Evolutionary conservation across 2,888 invertebrate species (phyloP).

Genomic region (Mythimna loreyi): DNA sequence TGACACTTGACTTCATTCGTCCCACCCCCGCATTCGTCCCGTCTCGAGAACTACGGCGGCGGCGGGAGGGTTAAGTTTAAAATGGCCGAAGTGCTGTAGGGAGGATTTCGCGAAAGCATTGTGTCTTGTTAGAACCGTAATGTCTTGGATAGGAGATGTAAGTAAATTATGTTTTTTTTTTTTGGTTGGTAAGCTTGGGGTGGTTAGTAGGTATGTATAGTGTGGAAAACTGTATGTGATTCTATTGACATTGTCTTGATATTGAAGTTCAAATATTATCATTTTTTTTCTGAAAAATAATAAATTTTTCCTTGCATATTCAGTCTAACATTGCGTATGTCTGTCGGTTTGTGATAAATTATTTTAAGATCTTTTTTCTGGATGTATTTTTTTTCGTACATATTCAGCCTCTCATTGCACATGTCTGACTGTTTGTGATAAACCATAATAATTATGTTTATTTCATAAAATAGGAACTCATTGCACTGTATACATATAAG

Average conservation of each 20-base stretch:
- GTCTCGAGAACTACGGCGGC: constrained; percentile 28
- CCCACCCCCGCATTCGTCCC: constrained; percentile 16
- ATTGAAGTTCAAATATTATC: background rate
- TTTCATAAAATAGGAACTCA: too few species aligned
- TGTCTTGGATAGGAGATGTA: constrained; percentile 88
- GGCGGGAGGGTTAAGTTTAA: constrained; percentile 67
- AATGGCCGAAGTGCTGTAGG: constrained; percentile 74
- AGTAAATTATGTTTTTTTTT: constrained; percentile 88
- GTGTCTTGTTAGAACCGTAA: constrained; percentile 89
- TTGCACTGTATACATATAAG: too few species aligned
- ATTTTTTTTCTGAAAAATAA: too few species aligned
- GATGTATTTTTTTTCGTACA: too few species aligned
- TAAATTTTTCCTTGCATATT: too few species aligned
- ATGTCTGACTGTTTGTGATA: too few species aligned
- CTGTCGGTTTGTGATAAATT: too few species aligned
- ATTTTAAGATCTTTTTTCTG: too few species aligned
- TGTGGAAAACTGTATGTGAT: background rate
- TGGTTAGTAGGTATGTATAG: constrained; percentile 53
- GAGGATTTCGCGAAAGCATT: constrained; percentile 86
- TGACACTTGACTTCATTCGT: constrained; percentile 74
- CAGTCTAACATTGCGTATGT: too few species aligned
- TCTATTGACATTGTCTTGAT: background rate
- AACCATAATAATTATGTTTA: too few species aligned
- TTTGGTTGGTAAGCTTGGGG: constrained; percentile 65
- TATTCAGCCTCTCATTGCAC: too few species aligned